phyloP scores from a whole-genome alignment of 2,888 invertebrate genomes.

The Pseudeuparius sepicola region DNA sequence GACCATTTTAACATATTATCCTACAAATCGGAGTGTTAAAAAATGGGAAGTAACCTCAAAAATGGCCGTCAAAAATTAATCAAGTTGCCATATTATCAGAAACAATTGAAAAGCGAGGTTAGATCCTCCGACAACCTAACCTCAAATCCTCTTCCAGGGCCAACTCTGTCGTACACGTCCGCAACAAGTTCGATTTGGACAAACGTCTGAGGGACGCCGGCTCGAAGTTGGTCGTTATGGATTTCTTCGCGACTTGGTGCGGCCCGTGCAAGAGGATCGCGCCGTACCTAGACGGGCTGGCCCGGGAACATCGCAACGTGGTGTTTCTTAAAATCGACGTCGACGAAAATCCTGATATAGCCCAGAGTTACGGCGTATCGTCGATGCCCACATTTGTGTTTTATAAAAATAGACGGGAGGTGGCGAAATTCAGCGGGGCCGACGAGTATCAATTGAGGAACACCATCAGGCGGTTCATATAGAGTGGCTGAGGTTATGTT shows the following conservation, averaged over 20 bases:
- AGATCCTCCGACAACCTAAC: too few relatives aligned
- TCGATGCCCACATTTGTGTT: conserved; percentile 87
- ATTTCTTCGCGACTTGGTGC: conserved; percentile 86
- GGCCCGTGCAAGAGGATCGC: conserved; percentile 82
- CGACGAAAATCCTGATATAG: conserved; percentile 72
- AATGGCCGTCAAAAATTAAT: too few relatives aligned
- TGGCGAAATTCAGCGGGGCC: conserved; percentile 68
- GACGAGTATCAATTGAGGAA: conserved; percentile 56
- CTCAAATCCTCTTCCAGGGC: too few relatives aligned
- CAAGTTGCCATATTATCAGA: too few relatives aligned
- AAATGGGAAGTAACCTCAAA: too few relatives aligned
- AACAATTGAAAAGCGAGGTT: too few relatives aligned
- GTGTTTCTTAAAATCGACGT: conserved; percentile 55
- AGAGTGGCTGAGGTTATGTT: too few relatives aligned
- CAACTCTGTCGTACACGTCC: conserved; percentile 18
- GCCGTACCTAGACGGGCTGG: conserved; percentile 63
- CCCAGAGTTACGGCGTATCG: conserved; percentile 60
- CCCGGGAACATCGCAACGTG: conserved; percentile 44
- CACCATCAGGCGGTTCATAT: conserved; percentile 44
- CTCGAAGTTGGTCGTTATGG: conserved; percentile 68
- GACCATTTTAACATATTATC: too few relatives aligned
- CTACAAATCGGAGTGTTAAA: too few relatives aligned
- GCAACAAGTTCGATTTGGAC: conserved; percentile 55
- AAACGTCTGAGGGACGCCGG: conserved; percentile 61
- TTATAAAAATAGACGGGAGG: conserved; percentile 55